Evolutionary conservation across 2,113 vertebrate species (phyloP).

Genomic region (Catharus fuscescens): DNA sequence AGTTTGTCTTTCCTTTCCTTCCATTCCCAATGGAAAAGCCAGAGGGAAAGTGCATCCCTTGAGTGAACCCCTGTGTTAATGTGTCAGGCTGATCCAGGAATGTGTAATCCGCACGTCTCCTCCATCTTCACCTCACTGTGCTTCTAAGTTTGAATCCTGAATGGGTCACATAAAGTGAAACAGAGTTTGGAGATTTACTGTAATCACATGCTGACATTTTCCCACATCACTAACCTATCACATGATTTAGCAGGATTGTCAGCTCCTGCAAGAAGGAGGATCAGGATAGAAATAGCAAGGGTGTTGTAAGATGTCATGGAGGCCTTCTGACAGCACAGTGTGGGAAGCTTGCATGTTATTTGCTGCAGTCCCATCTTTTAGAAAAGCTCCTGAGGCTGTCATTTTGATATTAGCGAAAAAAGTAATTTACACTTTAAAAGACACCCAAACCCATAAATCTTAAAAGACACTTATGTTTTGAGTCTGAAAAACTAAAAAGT

Average conservation of each 20-base stretch:
- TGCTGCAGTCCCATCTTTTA: constrained; percentile 20
- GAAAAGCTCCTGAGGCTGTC: background rate
- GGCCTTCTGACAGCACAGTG: background rate
- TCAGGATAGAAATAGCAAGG: constrained; percentile 45
- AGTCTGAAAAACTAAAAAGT: background rate
- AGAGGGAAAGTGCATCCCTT: background rate
- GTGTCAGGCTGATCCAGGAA: background rate
- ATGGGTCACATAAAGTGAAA: background rate
- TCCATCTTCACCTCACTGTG: background rate
- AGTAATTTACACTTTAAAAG: constrained; percentile 34
- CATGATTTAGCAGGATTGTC: constrained; percentile 57
- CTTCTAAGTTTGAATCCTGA: constrained; percentile 16
- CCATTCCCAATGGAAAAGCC: background rate
- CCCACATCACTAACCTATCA: constrained; percentile 48
- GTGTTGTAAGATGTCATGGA: constrained; percentile 32
- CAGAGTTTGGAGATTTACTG: constrained; percentile 43
- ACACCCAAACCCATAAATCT: background rate
- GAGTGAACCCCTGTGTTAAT: background rate
- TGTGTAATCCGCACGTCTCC: background rate
- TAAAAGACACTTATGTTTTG: background rate
- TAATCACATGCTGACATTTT: constrained; percentile 60
- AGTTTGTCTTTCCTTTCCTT: background rate
- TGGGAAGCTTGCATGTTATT: background rate
- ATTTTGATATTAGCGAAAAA: constrained; percentile 39
- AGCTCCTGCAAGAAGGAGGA: constrained; percentile 29